Percentiles rank a stretch among this genome's conserved stretches.
Evolutionary conservation across 2,888 invertebrate genomes (phyloP).

Genomic region (Pollenia labialis): DNA sequence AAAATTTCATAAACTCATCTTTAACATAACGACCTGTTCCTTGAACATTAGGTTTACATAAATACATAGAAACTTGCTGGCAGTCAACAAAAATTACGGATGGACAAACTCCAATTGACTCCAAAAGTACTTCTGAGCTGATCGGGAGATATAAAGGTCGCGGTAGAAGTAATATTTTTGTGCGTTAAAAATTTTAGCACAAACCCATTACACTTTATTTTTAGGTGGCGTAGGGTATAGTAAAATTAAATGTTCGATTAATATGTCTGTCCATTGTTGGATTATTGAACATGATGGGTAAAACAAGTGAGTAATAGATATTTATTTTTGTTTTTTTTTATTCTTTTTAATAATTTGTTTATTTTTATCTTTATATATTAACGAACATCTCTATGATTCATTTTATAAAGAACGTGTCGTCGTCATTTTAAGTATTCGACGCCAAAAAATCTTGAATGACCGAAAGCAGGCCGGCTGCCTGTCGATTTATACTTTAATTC

Average conservation of each 20-base stretch:
- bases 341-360: constrained; percentile 15
- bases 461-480: constrained; percentile 1
- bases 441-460: constrained; percentile 23
- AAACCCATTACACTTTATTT: no score
- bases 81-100: no score
- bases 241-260: constrained; percentile 39
- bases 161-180: no score
- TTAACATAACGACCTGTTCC: no score
- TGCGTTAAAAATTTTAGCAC: no score
- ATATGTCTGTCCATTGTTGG: not conserved
- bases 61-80: no score
- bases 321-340: not conserved
- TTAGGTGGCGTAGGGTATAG: not conserved
- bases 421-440: constrained; percentile 1
- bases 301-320: not conserved
- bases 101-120: no score
- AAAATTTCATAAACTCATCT: no score
- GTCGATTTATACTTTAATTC: constrained; percentile 15
- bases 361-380: constrained; percentile 9
- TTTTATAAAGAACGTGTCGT: constrained; percentile 19
- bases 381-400: constrained; percentile 53
- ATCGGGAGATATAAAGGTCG: no score
- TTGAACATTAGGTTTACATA: no score
- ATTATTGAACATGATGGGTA: not conserved
- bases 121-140: no score